Conservation (phyloP, 2,113 vertebrate species). For the Oreochromis tanganicae region DNA sequence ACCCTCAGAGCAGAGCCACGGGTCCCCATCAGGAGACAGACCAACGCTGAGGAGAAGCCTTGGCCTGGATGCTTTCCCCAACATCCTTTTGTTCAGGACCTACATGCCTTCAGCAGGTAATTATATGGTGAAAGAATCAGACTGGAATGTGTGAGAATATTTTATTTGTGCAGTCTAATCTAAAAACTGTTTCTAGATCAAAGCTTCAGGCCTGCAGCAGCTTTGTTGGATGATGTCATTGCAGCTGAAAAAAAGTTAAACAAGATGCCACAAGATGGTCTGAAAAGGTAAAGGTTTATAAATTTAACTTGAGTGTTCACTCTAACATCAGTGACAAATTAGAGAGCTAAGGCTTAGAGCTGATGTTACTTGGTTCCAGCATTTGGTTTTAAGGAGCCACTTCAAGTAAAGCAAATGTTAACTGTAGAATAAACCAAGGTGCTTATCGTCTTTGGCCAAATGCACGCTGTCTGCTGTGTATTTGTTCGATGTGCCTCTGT, state of each 20-base stretch:
- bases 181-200: neutral
- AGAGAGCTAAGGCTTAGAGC: neutral
- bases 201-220: neutral
- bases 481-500: neutral
- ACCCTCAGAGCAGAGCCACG: neutral
- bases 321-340: neutral
- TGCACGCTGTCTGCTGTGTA: neutral
- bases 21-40: slow-evolving; percentile 73
- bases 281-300: slow-evolving; percentile 13
- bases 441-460: neutral
- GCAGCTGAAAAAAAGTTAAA: neutral
- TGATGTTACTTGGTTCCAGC: neutral
- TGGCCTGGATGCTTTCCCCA: slow-evolving; percentile 79
- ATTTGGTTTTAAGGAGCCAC: neutral
- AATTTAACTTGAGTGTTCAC: neutral
- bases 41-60: slow-evolving; percentile 75
- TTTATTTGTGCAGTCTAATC: neutral
- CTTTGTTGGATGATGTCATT: neutral
- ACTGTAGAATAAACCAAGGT: neutral
- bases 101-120: slow-evolving; percentile 78
- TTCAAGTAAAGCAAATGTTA: neutral
- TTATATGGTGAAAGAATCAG: neutral
- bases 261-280: neutral
- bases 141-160: rapidly evolving
- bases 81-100: slow-evolving; percentile 71